Evolutionary conservation across 2,113 vertebrate genomes (phyloP).

Genomic region (Scopus umbretta): DNA sequence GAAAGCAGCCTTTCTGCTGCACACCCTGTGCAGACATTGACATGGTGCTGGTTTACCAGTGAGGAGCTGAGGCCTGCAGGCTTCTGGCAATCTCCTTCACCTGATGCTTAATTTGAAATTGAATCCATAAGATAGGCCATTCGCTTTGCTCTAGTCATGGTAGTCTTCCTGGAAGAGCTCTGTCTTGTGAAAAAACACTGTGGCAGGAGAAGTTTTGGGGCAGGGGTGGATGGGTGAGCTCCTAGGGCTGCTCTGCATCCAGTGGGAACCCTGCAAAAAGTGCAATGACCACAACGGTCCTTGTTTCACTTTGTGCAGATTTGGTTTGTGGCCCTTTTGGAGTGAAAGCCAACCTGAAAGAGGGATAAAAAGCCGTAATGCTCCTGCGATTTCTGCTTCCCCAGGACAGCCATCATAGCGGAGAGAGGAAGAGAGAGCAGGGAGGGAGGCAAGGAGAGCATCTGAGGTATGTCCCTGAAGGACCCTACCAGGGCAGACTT

Average conservation of each 20-base stretch:
- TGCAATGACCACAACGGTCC: not conserved
- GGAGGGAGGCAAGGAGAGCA: not conserved
- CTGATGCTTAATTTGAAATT: not conserved
- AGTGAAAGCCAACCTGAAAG: not conserved
- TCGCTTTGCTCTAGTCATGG: not conserved
- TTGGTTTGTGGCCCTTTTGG: not conserved
- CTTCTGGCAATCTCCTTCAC: not conserved
- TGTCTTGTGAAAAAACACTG: not conserved
- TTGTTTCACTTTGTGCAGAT: not conserved
- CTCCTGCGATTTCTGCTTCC: not conserved
- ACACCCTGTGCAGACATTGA: rapidly evolving
- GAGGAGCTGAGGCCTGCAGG: rapidly evolving
- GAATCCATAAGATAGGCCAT: not conserved
- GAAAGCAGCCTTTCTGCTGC: not conserved
- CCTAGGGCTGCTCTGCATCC: not conserved
- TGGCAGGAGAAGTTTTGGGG: not conserved
- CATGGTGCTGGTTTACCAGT: not conserved
- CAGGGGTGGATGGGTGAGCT: not conserved
- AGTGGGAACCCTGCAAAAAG: not conserved
- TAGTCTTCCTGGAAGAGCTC: not conserved
- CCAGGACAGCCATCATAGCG: not conserved
- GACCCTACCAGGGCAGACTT: not conserved
- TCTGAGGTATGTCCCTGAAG: constrained; percentile 14
- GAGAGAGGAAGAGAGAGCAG: not conserved
- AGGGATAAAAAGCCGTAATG: not conserved